Percentiles rank a stretch among this genome's conserved stretches.
Conservation (phyloP, 2,888 invertebrate genomes). For the Nymphalis c-album region DNA sequence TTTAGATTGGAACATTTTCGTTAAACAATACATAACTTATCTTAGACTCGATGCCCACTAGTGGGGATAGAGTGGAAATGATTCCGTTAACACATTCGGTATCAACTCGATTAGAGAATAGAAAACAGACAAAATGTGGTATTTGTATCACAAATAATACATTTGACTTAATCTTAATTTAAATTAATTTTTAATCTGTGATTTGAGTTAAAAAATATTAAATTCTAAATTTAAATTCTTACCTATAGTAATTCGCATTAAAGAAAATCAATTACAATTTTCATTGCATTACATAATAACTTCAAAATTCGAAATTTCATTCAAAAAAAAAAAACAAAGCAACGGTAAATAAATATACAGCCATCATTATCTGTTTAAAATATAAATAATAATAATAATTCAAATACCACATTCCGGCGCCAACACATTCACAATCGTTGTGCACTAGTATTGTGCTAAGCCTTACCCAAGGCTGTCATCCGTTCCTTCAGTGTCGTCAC, state of each 20-base stretch:
- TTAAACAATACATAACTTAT: background rate
- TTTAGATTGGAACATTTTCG: no score
- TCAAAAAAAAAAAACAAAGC: no score
- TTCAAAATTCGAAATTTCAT: no score
- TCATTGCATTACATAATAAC: no score
- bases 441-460: background rate
- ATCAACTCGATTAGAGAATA: background rate
- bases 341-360: no score
- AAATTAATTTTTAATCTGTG: no score
- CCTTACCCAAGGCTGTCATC: background rate
- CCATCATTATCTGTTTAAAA: no score
- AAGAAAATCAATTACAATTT: no score
- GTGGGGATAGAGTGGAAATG: background rate
- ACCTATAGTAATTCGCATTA: no score
- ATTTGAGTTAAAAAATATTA: no score
- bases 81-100: conserved; percentile 7
- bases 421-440: background rate
- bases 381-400: background rate
- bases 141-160: background rate
- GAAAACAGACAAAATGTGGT: conserved; percentile 8
- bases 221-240: no score
- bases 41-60: background rate
- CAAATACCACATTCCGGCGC: conserved; percentile 9
- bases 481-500: background rate
- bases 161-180: no score